Percentiles rank a stretch among this genome's conserved stretches.
Evolutionary conservation across 2,888 invertebrate species (phyloP).

Genomic region (Cantharis nigra): DNA sequence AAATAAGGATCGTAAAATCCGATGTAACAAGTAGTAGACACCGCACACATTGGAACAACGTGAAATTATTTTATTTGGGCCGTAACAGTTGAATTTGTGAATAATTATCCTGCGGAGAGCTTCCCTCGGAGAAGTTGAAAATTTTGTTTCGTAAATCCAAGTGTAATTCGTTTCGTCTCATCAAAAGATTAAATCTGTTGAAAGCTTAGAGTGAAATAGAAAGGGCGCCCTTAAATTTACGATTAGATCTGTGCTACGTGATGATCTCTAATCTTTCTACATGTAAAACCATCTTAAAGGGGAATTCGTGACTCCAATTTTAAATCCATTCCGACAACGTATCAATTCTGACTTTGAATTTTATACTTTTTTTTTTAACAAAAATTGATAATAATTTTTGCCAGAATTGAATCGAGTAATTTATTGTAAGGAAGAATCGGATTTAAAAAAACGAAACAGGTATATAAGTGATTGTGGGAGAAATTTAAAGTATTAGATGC

Average conservation of each 20-base stretch:
- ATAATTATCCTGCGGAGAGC: not conserved
- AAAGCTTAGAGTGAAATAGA: not conserved
- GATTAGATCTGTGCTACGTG: not conserved
- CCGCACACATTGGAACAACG: not conserved
- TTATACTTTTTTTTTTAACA: not conserved
- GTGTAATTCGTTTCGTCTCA: not conserved
- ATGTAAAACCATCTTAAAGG: not conserved
- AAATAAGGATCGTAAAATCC: not conserved
- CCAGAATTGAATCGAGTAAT: not conserved
- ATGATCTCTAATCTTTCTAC: not conserved
- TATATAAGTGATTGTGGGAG: not conserved
- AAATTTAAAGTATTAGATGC: constrained; percentile 1
- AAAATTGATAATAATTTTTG: too few species aligned
- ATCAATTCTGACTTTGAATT: not conserved
- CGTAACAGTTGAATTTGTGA: not conserved
- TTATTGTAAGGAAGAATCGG: not conserved
- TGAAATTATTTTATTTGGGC: not conserved
- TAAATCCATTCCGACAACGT: not conserved
- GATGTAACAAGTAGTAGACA: not conserved
- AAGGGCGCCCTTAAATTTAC: not conserved
- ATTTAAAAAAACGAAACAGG: not conserved
- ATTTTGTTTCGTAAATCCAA: not conserved
- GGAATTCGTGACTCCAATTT: not conserved
- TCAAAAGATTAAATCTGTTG: not conserved
- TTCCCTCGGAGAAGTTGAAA: not conserved